Conservation (phyloP, 2,888 invertebrate genomes). For the Drosophila buzzatii region DNA sequence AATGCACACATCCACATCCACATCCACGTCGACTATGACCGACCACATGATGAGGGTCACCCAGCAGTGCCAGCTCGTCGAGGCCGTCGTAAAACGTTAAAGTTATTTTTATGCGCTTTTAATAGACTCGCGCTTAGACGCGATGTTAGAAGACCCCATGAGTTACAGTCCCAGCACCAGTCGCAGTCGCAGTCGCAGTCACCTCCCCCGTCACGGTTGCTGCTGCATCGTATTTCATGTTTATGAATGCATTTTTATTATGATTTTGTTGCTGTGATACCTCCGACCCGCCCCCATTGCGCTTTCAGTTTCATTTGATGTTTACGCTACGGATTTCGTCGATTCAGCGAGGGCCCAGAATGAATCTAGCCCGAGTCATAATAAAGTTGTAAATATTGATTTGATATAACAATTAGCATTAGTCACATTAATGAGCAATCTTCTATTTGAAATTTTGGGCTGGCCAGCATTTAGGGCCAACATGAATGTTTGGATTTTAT, state of each 20-base stretch:
- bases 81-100: constrained; percentile 64
- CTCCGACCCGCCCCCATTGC: not conserved
- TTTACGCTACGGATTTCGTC: constrained; percentile 41
- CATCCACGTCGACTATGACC: constrained; percentile 40
- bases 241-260: constrained; percentile 82
- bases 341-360: not conserved
- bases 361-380: constrained; percentile 49
- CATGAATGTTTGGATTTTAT: constrained; percentile 23
- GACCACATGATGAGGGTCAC: constrained; percentile 68
- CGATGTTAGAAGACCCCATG: constrained; percentile 26
- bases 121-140: constrained; percentile 76
- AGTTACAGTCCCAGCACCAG: not conserved
- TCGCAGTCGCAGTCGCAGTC: not conserved
- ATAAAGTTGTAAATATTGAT: constrained; percentile 74
- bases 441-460: constrained; percentile 33
- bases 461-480: constrained; percentile 33
- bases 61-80: constrained; percentile 27
- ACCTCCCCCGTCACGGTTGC: not conserved
- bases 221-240: constrained; percentile 76
- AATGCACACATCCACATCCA: constrained; percentile 44
- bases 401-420: constrained; percentile 51
- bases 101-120: constrained; percentile 81
- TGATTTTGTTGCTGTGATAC: constrained; percentile 33
- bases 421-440: constrained; percentile 37
- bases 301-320: constrained; percentile 54